Evolutionary conservation across 2,113 vertebrate species (phyloP), one percentile per base, ranked within the genome.

Genomic region (Corvus hawaiiensis): DNA sequence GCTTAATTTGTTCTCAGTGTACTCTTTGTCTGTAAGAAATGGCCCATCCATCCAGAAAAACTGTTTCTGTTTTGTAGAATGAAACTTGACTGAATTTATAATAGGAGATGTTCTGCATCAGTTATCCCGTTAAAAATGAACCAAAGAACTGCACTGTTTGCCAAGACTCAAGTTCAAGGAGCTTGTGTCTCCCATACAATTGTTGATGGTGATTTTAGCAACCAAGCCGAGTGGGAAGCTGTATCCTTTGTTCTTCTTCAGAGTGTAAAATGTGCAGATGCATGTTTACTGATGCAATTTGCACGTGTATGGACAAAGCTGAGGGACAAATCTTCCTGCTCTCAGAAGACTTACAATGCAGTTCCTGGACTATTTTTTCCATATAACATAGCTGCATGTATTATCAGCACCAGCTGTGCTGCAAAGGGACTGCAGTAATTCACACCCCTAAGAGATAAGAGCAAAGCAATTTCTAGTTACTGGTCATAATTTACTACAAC

Each of bases 21-120:
- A 49, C 33, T 76, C 44, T 93, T 90, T 93, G 59, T 85, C 78
- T 77, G 63, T 71, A 91, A 90, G 56, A 91, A 93, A 91, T 90
- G 30, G 33, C 33, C 58, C 67, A 80, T 91, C 91, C 89, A 93
- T 35, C 87, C 91, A 91, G 81, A 95, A 96, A 93, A 96, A 52
- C 39, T 91, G n/a, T 91, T 96, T 96, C 78, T 96, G 67, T 66
- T 95, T 33, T 28, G 33, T 28, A 54, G 46, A 58, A 27, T 62
- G 86, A 91, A 88, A 90, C 48, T 85, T 33, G 24, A 51, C 71
- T 33, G 55, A 85, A 93, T 69, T 85, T 72, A 64, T 85, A 89
- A 52, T 8, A 55, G 72, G 52, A 78, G 55, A 54, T 83, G 87
- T 93, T 95, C 90, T 94, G 75, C 90, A 88, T 80, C 93, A 83